Conservation (phyloP, 2,888 invertebrate species). For the Watsonalla binaria region DNA sequence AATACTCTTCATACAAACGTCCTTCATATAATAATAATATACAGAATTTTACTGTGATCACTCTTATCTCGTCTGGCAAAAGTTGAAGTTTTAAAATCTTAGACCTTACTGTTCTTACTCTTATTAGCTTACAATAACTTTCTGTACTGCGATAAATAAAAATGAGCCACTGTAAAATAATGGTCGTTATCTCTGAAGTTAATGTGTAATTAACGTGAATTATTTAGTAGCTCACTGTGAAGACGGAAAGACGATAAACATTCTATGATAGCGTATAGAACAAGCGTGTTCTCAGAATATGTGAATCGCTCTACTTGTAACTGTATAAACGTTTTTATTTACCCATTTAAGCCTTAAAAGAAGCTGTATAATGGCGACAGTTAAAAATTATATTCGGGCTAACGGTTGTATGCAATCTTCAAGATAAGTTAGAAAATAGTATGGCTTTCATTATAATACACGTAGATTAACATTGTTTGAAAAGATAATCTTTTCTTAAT, state of each 20-base stretch:
- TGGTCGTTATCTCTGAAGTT: conserved; percentile 20
- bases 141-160: conserved; percentile 22
- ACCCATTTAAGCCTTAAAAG: neutral
- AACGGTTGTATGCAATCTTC: too few species aligned
- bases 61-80: conserved; percentile 25
- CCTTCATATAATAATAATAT: too few species aligned
- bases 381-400: neutral
- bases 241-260: neutral
- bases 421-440: too few species aligned
- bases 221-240: conserved; percentile 16
- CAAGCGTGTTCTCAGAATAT: conserved; percentile 1
- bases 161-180: conserved; percentile 18
- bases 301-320: neutral
- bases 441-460: too few species aligned
- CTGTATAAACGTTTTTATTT: neutral
- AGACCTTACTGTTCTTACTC: conserved; percentile 18
- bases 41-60: conserved; percentile 3
- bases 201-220: conserved; percentile 19
- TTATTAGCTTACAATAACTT: conserved; percentile 15
- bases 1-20: too few species aligned
- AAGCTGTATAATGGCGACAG: neutral
- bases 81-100: conserved; percentile 21
- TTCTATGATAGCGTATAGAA: neutral
- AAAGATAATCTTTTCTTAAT: too few species aligned
- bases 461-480: too few species aligned